phyloP scores from a whole-genome alignment of 2,888 invertebrate genomes.

The Junonia oenone region DNA sequence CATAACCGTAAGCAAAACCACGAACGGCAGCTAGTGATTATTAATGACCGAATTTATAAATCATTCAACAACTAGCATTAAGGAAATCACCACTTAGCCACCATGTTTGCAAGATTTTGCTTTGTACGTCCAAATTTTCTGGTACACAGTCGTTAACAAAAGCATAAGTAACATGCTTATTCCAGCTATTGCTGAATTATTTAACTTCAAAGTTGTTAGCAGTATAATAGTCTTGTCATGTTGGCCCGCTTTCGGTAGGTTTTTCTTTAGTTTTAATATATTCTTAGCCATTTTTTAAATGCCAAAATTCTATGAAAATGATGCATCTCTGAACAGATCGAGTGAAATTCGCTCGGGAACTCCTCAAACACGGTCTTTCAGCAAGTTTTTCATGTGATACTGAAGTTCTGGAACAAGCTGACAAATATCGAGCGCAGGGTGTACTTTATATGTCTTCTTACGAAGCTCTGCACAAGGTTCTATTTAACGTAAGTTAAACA shows the following conservation, averaged over 20 bases:
- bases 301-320: background rate
- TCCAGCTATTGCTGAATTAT: conserved; percentile 45
- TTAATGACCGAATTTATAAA: no score
- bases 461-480: conserved; percentile 38
- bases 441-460: conserved; percentile 42
- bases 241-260: conserved; percentile 47
- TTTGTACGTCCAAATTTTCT: no score
- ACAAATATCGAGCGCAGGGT: conserved; percentile 43
- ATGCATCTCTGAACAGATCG: conserved; percentile 40
- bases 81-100: background rate
- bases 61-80: background rate
- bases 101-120: no score
- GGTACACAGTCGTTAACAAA: background rate
- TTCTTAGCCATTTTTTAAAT: no score
- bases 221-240: conserved; percentile 54
- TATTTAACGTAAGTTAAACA: conserved; percentile 29
- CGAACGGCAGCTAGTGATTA: no score
- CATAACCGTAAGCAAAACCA: no score
- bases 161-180: conserved; percentile 33
- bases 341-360: conserved; percentile 40
- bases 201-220: conserved; percentile 49
- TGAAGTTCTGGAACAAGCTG: conserved; percentile 31
- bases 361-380: conserved; percentile 40
- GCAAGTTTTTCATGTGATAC: conserved; percentile 45
- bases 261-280: no score